Conservation (phyloP, 2,113 vertebrate species). For the Panthera uncia region DNA sequence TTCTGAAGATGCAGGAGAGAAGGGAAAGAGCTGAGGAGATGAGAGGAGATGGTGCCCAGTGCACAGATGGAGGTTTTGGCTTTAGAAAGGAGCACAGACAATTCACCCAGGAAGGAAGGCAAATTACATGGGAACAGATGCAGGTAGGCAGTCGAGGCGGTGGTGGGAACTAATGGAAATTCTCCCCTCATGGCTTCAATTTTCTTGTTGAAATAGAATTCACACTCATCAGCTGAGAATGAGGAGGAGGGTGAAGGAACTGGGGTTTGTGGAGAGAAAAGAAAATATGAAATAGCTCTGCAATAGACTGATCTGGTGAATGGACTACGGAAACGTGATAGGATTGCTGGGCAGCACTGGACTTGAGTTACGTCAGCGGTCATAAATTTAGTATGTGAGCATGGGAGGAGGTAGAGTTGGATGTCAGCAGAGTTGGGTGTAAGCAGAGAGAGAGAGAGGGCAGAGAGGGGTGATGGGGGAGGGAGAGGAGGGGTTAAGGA, state of each 20-base stretch:
- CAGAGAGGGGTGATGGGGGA: background rate
- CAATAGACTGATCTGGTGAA: background rate
- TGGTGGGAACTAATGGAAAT: background rate
- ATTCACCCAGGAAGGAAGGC: conserved; percentile 33
- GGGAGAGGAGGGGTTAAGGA: background rate
- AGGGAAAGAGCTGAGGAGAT: background rate
- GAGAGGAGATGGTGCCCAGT: conserved; percentile 58
- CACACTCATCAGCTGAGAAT: background rate
- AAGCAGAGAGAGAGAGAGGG: background rate
- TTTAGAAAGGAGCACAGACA: conserved; percentile 42
- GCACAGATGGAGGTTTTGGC: conserved; percentile 70
- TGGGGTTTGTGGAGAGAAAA: background rate
- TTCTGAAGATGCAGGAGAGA: background rate
- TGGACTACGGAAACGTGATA: background rate
- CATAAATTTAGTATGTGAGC: background rate
- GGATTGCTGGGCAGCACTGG: background rate
- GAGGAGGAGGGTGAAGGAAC: background rate
- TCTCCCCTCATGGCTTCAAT: background rate
- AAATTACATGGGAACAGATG: conserved; percentile 34
- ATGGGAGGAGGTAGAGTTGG: background rate
- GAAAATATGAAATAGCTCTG: background rate
- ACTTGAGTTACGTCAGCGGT: background rate
- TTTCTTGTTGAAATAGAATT: conserved; percentile 43
- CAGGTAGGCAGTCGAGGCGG: background rate
- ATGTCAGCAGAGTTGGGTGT: background rate